phyloP scores from a whole-genome alignment of 1,140 invertebrate genomes.

The Drosophila paulistorum region DNA sequence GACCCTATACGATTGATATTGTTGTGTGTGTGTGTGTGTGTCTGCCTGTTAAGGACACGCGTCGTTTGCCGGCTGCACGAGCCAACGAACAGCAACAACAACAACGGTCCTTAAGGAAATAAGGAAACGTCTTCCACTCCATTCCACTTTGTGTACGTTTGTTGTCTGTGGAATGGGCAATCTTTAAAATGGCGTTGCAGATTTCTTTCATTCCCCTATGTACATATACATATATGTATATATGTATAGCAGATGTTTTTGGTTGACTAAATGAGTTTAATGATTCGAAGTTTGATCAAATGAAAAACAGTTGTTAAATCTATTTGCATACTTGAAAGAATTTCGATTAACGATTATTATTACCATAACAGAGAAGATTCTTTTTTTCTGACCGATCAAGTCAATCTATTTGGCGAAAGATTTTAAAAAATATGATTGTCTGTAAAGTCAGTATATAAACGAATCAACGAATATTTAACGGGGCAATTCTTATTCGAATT shows the following conservation, averaged over 20 bases:
- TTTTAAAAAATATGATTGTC: too few relatives aligned
- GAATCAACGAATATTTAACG: too few relatives aligned
- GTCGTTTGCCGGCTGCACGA: slow-evolving; percentile 58
- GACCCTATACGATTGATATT: slow-evolving; percentile 57
- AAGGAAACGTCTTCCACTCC: not conserved
- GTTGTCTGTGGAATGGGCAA: not conserved
- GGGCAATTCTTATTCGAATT: too few relatives aligned
- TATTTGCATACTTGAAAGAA: not conserved
- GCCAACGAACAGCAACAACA: slow-evolving; percentile 21
- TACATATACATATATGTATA: too few relatives aligned
- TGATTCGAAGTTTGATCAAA: not conserved
- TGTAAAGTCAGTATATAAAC: too few relatives aligned
- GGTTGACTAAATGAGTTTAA: slow-evolving; percentile 40
- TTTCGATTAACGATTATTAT: too few relatives aligned
- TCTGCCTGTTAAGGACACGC: slow-evolving; percentile 54
- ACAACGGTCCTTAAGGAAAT: slow-evolving; percentile 13
- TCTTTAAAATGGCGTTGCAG: slow-evolving; percentile 44
- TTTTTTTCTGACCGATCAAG: too few relatives aligned
- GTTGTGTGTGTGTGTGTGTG: slow-evolving; percentile 1
- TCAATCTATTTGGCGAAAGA: too few relatives aligned
- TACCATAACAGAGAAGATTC: too few relatives aligned
- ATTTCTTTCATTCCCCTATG: slow-evolving; percentile 36
- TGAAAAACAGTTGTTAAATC: not conserved
- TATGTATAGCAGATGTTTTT: slow-evolving; percentile 55
- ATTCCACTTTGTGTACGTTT: too few relatives aligned